Evolutionary conservation across 2,888 invertebrate species (phyloP).

Genomic region (Reticulitermes lucifugus): DNA sequence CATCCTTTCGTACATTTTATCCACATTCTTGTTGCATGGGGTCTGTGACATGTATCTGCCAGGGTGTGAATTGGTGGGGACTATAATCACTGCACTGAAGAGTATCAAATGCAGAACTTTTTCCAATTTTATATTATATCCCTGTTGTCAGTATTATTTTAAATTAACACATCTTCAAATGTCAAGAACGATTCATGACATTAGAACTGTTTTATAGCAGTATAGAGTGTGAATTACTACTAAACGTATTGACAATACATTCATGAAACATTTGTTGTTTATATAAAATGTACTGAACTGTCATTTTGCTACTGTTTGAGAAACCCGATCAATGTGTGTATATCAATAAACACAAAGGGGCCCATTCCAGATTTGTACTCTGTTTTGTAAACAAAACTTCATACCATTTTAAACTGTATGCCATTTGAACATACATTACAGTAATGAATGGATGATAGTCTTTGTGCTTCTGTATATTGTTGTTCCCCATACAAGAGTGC

Average conservation of each 20-base stretch:
- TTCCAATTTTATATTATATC: background rate
- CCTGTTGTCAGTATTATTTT: slow-evolving; percentile 9
- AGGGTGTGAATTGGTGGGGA: too few species aligned
- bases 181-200: background rate
- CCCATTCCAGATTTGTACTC: background rate
- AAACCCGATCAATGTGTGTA: background rate
- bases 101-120: background rate
- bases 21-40: too few species aligned
- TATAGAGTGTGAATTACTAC: background rate
- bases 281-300: background rate
- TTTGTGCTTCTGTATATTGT: too few species aligned
- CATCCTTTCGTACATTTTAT: too few species aligned
- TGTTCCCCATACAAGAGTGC: too few species aligned
- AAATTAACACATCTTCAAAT: background rate
- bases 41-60: too few species aligned
- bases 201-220: background rate
- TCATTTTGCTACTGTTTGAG: background rate
- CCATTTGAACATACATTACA: too few species aligned
- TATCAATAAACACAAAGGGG: background rate
- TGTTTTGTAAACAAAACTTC: background rate
- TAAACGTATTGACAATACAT: background rate
- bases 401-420: too few species aligned
- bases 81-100: background rate
- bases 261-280: slow-evolving; percentile 8
- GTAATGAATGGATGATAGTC: too few species aligned